Evolutionary conservation across 2,113 vertebrate genomes (phyloP), one percentile per base, ranked within the genome.

Genomic region (Corythornis vintsioides): DNA sequence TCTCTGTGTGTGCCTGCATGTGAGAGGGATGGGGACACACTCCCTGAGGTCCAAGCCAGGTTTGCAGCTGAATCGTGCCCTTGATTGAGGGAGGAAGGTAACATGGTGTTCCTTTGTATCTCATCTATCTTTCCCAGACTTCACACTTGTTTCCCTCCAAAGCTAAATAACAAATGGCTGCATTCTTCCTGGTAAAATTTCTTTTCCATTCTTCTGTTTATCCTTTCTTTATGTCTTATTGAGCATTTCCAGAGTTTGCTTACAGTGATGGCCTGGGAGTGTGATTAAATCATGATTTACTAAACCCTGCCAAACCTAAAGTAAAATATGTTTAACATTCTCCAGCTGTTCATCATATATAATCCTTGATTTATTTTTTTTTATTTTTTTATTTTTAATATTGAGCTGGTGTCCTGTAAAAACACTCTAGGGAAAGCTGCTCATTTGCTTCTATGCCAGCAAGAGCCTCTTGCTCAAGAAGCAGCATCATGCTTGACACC

Each of bases 281-380:
- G 29, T 93, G 97, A 90, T 97, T 97, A 94, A 97, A 92, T 83
- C 43, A 57, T 94, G 91, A 96, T 97, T 96, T 93, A 94, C 93
- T 95, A 88, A 96, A 85, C 73, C 66, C 63, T 97, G 97, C 97
- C 97, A 97, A 61, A 96, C 82, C 70, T 85, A 70, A 78, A 97
- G 95, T 91, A 97, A 97, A 97, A 96, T 96, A 94, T 66, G 55
- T 57, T 42, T 96, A 97, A 96, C 80, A 73, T 97, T 94, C 94
- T 94, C 96, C 96, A 97, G 94, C 94, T 97, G 95, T 92, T 97
- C 79, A 75, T 95, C 89, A 95, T 95, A 93, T 70, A 88, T 86
- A 92, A 90, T 97, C 74, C 92, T 94, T 75, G 89, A 86, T 47
- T 96, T 60, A 83, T 72, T 87, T 83, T 29, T 4, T 60, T 91